Base-by-base conservation (phyloP, 2,888 invertebrate species). In the Clepsis dumicolana region DNA sequence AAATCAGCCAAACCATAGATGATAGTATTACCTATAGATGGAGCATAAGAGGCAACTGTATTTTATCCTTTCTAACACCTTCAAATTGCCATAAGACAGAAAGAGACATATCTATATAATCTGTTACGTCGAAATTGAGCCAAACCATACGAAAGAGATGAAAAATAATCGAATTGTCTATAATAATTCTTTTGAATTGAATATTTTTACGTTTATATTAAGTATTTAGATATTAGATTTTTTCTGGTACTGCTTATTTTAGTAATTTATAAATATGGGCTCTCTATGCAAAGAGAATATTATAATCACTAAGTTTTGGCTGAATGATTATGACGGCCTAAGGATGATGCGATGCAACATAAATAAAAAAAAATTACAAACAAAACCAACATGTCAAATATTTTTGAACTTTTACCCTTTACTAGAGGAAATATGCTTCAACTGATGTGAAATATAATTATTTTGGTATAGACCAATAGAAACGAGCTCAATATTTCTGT, bases 321-420 rank as follows among this genome's bases (percentile, higher is more conserved):
- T 62, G 62, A 48, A 57, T 63, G 27, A 16, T 18, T 16, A n/a
- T 2, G n/a, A 7, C 7, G 12, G 24, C 21, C 12, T 1, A 24
- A 24, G 10, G 1, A 12, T 12, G 12, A 18, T 44, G 38, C 21
- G 3, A 18, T 1, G 12, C 10, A 59, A 29, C 14, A 38, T 18
- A 38, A 32, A 52, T 52, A 25, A 63, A 63, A 59, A 63, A 44
- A 16, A 18, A 5, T 54, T 24, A 10, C 52, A 67, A 63, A 63
- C 56, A 59, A 66, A 50, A 60, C 65, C 48, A 48, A 56, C 66
- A 62, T 60, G 61, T 60, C 63, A 59, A 63, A 52, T 68, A 41
- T 57, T 59, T 57, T 59, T 24, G 32, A 53, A 35, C 16, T 52
- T 63, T 52, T 52, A 38, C 18, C 57, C 18, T 41, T 14, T 41